Base-by-base conservation (phyloP, 2,888 invertebrate species). In the Drosophila phalerata region DNA sequence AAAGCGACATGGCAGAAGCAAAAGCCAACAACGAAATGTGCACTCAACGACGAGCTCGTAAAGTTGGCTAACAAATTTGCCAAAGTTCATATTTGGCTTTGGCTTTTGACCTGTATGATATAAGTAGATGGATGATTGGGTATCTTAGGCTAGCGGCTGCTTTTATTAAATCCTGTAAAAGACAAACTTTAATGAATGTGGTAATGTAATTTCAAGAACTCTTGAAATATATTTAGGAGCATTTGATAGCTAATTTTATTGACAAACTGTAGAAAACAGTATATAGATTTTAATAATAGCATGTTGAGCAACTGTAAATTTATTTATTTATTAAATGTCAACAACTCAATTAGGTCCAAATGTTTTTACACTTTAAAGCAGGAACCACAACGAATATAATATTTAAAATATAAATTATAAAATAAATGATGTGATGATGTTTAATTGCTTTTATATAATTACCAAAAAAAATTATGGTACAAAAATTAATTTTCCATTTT, bases 61-160 rank as follows among this genome's bases (percentile, higher is more conserved):
- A 61, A 68, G 56, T 67, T 67, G 51, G n/a, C 76, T 17, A 71
- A 67, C 71, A 67, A 76, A 66, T 67, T 63, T 66, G n/a, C 10
- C 37, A 67, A 68, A 71, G 71, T 76, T 75, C 67, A 49, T 48
- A 38, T 45, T 60, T 49, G 37, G 15, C 10, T 19, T 17, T 28
- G 45, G 9, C 63, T 45, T 40, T 40, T 48, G 40, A 13, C 11
- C 30, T 45, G 6, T n/a, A 19, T 10, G 2, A 15, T n/a, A 25
- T 10, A 11, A 1, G 15, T 15, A 5, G 11, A n/a, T 1, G 6
- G 5, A 1, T n/a, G 6, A 25, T 51, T 32, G 32, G 13, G 5
- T 32, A 42, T 34, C 15, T 25, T 5, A 8, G 2, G 22, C 11
- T 17, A 3, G 3, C 11, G 13, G 8, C 19, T n/a, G 5, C 17